A percentile compares a stretch with the other conserved stretches of the same genome.
Evolutionary conservation across 2,113 vertebrate species (phyloP).

Genomic region (Nothoprocta perdicaria): DNA sequence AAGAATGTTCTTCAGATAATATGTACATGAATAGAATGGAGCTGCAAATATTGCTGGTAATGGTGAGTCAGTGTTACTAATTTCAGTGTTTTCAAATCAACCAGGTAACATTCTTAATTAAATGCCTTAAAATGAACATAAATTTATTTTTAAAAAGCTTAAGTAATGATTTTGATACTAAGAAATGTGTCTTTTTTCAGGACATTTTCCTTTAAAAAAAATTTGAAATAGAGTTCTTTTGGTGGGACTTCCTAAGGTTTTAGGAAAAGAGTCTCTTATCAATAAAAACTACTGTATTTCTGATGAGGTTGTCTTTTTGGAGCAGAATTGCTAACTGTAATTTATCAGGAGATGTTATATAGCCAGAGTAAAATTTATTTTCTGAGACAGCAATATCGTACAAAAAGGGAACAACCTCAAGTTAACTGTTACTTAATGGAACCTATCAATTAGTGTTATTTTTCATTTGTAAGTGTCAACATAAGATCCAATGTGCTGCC

Average conservation of each 20-base stretch:
- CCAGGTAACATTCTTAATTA: neutral
- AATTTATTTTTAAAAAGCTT: neutral
- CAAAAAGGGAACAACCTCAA: constrained; percentile 72
- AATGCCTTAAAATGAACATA: neutral
- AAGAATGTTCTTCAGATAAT: neutral
- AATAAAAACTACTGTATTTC: neutral
- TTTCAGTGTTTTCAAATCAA: neutral
- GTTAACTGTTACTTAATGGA: constrained; percentile 66
- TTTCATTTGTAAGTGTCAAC: constrained; percentile 81
- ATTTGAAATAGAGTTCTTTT: neutral
- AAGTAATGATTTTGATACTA: neutral
- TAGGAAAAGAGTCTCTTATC: neutral
- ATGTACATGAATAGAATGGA: neutral
- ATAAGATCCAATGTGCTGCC: constrained; percentile 81
- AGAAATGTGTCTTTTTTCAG: neutral
- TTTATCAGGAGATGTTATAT: neutral
- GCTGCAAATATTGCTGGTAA: neutral
- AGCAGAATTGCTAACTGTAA: neutral
- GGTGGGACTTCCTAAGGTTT: neutral
- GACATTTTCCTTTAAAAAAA: neutral
- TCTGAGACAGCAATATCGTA: constrained; percentile 41
- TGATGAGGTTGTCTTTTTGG: neutral
- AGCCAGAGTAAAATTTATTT: neutral
- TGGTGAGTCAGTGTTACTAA: neutral
- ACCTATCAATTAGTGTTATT: constrained; percentile 80